Percentiles rank a stretch among this genome's conserved stretches.
phyloP scores from a whole-genome alignment of 2,888 invertebrate species.

The Pyrrhosoma nymphula region DNA sequence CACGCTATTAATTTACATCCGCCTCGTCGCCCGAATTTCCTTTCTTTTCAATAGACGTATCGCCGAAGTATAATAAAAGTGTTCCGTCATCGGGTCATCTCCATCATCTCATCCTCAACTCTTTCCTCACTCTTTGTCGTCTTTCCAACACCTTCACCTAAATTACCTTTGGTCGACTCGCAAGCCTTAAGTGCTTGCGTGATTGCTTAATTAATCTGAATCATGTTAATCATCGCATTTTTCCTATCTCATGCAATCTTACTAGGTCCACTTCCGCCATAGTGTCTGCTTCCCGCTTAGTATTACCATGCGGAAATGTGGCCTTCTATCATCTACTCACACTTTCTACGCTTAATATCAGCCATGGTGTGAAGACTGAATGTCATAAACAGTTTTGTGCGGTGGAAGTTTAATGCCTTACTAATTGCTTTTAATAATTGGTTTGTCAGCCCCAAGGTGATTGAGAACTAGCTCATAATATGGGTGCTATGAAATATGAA shows the following conservation, averaged over 20 bases:
- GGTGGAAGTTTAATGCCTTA: too few species aligned
- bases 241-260: neutral
- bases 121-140: neutral
- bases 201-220: neutral
- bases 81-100: slow-evolving; percentile 7
- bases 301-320: neutral
- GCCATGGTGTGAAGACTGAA: neutral
- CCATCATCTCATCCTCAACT: slow-evolving; percentile 30
- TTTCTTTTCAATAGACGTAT: neutral
- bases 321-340: neutral
- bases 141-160: slow-evolving; percentile 40
- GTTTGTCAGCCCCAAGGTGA: too few species aligned
- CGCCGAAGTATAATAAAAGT: neutral
- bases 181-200: neutral
- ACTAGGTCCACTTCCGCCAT: neutral
- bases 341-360: neutral
- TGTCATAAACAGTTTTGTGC: too few species aligned
- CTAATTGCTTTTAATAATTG: too few species aligned
- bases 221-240: neutral
- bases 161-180: neutral
- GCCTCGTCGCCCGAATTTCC: neutral
- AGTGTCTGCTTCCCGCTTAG: neutral
- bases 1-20: slow-evolving; percentile 13
- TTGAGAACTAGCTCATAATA: too few species aligned
- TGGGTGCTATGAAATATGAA: too few species aligned